These are phyloP conservation scores for Thumatha senex DNA, from an alignment of 2,888 invertebrate genomes.

Conservation along the genomic window DNA sequence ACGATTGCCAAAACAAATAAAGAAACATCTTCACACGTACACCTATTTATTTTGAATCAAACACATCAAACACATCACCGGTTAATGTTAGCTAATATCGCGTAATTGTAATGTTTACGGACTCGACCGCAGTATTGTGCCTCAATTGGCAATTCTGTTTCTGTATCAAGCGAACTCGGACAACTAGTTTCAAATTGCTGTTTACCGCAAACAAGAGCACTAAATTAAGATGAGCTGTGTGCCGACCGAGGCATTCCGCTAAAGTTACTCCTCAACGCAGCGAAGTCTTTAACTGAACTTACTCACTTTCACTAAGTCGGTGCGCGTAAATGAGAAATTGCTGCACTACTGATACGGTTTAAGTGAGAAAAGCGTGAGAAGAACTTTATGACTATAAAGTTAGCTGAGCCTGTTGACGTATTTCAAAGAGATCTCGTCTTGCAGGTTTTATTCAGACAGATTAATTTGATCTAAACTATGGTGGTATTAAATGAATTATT, in stretches of 20 bases:
- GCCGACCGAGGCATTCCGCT: constrained; percentile 36
- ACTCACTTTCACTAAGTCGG: constrained; percentile 43
- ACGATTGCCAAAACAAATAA: constrained; percentile 22
- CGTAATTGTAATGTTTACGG: constrained; percentile 32
- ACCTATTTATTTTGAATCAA: constrained; percentile 2
- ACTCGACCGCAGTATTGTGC: constrained; percentile 34
- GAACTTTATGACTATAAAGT: constrained; percentile 2
- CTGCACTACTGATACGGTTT: constrained; percentile 37
- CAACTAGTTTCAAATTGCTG: constrained; percentile 73
- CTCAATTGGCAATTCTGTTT: constrained; percentile 52
- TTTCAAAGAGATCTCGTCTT: background rate
- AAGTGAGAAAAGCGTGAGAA: constrained; percentile 26
- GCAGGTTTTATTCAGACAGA: background rate
- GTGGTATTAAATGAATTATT: background rate
- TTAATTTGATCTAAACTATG: background rate
- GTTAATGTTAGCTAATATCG: constrained; percentile 23
- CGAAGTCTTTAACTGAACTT: constrained; percentile 50
- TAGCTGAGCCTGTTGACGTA: constrained; percentile 1
- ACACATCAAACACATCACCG: too few species aligned
- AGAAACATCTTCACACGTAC: constrained; percentile 2
- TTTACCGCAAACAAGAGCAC: constrained; percentile 74
- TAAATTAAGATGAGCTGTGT: constrained; percentile 72
- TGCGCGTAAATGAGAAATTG: constrained; percentile 43
- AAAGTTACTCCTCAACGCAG: constrained; percentile 40
- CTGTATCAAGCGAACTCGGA: constrained; percentile 52